These are phyloP conservation scores for Stomatorhinus walkeri DNA, from an alignment of 2,797 vertebrate genomes.

Conservation along the genomic window DNA sequence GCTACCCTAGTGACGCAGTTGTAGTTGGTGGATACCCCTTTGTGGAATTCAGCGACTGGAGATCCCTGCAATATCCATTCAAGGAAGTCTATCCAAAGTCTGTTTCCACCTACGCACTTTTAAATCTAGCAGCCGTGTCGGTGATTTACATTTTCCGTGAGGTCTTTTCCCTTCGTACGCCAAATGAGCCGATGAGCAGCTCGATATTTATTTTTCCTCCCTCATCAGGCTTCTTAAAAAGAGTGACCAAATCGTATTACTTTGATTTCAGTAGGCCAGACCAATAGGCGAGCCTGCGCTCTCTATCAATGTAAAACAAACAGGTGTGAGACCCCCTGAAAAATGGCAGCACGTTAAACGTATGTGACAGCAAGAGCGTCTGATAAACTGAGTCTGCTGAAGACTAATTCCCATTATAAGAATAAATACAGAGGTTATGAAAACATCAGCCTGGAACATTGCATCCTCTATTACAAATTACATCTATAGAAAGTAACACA, in stretches of 20 bases:
- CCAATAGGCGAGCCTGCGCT: not conserved
- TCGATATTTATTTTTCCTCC: not conserved
- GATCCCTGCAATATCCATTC: not conserved
- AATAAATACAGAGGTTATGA: not conserved
- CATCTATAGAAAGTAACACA: not conserved
- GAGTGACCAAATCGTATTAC: not conserved
- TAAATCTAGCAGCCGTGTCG: not conserved
- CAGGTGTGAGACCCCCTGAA: not conserved
- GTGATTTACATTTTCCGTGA: slow-evolving; percentile 28
- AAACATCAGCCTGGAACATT: not conserved
- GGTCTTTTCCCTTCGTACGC: slow-evolving; percentile 2
- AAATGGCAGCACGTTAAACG: not conserved
- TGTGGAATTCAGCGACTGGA: not conserved
- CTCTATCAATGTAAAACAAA: not conserved
- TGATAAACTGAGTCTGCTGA: not conserved
- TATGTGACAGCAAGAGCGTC: not conserved
- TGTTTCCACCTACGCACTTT: not conserved
- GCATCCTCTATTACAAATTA: not conserved
- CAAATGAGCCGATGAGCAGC: not conserved
- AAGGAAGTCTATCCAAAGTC: not conserved
- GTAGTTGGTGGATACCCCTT: not conserved
- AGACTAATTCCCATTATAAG: not conserved
- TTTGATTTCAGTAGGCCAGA: not conserved
- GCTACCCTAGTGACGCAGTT: not conserved
- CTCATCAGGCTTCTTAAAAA: not conserved